Conservation (phyloP, 2,888 invertebrate genomes). For the Cantharis flavilabris region DNA sequence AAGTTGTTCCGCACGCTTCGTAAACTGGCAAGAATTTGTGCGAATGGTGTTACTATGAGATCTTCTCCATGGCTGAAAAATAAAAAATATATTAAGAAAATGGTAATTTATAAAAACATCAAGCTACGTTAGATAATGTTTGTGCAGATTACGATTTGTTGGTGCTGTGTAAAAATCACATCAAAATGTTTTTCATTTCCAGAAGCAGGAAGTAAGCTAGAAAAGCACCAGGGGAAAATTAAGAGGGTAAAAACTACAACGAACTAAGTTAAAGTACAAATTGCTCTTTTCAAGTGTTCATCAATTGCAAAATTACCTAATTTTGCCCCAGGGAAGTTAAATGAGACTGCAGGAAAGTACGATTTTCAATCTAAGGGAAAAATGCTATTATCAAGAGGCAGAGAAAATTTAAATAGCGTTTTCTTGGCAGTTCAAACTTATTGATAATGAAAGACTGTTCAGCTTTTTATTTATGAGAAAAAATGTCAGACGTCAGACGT, state of each 20-base stretch:
- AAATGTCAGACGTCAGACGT: not conserved
- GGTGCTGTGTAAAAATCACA: not conserved
- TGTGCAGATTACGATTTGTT: not conserved
- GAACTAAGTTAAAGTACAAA: not conserved
- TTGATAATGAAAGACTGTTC: not conserved
- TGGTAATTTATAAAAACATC: not conserved
- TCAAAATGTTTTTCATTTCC: not conserved
- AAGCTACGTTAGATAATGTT: not conserved
- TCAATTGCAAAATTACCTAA: not conserved
- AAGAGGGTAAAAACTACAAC: not conserved
- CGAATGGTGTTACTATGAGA: conserved; percentile 99
- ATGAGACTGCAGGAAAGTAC: not conserved
- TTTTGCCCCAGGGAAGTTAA: not conserved
- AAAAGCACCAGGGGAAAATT: not conserved
- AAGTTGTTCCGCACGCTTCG: conserved; percentile 98
- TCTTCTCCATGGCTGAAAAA: conserved; percentile 90
- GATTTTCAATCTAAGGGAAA: not conserved
- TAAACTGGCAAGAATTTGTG: conserved; percentile 98
- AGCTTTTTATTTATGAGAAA: not conserved
- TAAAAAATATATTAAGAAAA: conserved; percentile 30
- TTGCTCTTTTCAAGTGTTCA: not conserved
- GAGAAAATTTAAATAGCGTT: not conserved
- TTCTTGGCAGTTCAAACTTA: not conserved
- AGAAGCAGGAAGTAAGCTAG: not conserved
- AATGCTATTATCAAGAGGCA: not conserved